Conservation (phyloP, 2,113 vertebrate species). For the Cebus imitator region DNA sequence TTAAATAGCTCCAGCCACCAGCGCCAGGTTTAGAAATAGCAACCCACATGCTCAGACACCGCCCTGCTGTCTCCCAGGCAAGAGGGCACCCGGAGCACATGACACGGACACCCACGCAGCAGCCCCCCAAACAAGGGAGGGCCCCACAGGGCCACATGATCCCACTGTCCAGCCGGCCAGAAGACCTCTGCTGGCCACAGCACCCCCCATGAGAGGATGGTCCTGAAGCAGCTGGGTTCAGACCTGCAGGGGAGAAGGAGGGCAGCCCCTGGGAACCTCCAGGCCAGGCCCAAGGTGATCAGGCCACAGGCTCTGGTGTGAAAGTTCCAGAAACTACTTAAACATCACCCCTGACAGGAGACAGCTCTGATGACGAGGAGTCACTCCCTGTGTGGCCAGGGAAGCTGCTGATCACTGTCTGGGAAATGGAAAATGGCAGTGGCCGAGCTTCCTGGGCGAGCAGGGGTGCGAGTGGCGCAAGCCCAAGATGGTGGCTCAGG, state of each 20-base stretch:
- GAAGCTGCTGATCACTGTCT: neutral
- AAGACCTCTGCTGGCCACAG: neutral
- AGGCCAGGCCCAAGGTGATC: neutral
- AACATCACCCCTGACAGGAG: neutral
- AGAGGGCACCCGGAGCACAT: neutral
- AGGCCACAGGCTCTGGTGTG: no score
- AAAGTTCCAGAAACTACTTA: neutral
- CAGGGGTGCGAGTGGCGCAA: no score
- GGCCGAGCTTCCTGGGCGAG: neutral
- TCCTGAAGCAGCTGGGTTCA: no score
- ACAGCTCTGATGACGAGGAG: no score
- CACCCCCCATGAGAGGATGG: neutral
- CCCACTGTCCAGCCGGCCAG: neutral
- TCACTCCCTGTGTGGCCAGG: neutral
- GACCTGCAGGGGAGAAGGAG: neutral
- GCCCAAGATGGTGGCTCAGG: neutral
- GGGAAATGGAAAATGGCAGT: neutral
- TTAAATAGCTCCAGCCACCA: neutral
- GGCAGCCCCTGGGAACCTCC: no score
- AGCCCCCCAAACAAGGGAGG: neutral
- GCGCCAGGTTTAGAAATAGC: neutral
- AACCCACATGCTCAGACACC: neutral
- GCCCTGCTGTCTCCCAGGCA: rapidly evolving
- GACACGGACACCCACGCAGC: rapidly evolving
- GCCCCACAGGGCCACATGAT: neutral